A percentile compares a stretch with the other conserved stretches of the same genome.
Conservation (phyloP, 2,113 vertebrate species). For the Ardeotis arabs region DNA sequence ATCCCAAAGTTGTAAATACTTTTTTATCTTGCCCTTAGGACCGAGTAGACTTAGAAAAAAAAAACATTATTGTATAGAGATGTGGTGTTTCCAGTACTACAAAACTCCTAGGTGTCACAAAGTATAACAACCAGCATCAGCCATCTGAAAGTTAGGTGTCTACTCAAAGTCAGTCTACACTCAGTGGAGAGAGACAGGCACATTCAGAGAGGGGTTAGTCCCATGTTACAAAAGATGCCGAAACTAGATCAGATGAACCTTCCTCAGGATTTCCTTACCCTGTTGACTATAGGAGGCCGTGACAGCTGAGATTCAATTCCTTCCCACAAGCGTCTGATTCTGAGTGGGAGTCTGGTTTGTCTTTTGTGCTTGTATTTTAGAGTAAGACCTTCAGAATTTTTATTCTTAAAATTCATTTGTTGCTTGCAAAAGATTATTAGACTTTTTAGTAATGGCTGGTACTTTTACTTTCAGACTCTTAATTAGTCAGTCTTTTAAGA, state of each 20-base stretch:
- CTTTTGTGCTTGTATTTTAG: not conserved
- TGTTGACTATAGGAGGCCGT: not conserved
- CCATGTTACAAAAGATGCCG: not conserved
- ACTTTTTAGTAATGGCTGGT: not conserved
- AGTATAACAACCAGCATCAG: not conserved
- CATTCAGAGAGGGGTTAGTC: not conserved
- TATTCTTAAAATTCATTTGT: not conserved
- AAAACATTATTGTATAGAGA: not conserved
- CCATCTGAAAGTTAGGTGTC: not conserved
- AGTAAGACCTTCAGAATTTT: not conserved
- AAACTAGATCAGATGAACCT: not conserved
- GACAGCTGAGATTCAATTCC: not conserved
- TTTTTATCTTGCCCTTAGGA: not conserved
- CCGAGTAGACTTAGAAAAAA: constrained; percentile 23
- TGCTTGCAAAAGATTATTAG: not conserved
- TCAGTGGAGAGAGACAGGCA: not conserved
- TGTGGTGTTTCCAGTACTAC: not conserved
- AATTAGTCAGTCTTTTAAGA: constrained; percentile 27
- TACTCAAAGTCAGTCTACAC: not conserved
- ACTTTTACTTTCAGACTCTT: not conserved
- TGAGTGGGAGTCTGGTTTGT: not conserved
- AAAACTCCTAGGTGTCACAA: not conserved
- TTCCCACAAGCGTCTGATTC: not conserved
- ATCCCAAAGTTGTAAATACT: not conserved
- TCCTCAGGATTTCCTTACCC: not conserved